These are phyloP conservation scores for Zeugodacus cucurbitae DNA, from an alignment of 1,140 invertebrate genomes.

Conservation along the genomic window DNA sequence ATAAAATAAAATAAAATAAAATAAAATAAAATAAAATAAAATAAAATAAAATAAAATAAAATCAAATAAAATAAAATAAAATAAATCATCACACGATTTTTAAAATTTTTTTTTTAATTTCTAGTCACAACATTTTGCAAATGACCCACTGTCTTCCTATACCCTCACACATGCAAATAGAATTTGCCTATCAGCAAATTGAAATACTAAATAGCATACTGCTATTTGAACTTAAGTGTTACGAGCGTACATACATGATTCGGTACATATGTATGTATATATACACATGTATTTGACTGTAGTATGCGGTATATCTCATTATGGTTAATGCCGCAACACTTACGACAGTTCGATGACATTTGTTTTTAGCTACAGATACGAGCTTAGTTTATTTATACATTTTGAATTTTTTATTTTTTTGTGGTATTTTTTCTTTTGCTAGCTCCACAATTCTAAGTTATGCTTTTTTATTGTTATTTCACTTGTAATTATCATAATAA, in stretches of 20 bases:
- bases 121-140: background rate
- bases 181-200: background rate
- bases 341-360: slow-evolving; percentile 32
- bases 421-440: background rate
- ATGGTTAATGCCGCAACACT: background rate
- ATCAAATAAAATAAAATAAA: too few relatives aligned
- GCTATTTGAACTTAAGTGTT: slow-evolving; percentile 10
- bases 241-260: background rate
- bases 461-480: background rate
- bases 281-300: too few relatives aligned
- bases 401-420: background rate
- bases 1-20: too few relatives aligned
- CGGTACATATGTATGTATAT: background rate
- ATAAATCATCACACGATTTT: too few relatives aligned
- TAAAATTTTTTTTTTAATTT: background rate
- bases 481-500: slow-evolving; percentile 25
- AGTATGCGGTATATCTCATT: background rate
- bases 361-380: background rate
- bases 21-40: too few relatives aligned
- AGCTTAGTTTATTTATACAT: background rate
- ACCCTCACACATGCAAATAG: background rate
- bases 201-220: background rate
- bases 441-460: background rate
- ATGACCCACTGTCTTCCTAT: background rate
- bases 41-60: too few relatives aligned